Evolutionary conservation across 2,113 vertebrate species (phyloP).

Genomic region (Trochalopteron elliotii): DNA sequence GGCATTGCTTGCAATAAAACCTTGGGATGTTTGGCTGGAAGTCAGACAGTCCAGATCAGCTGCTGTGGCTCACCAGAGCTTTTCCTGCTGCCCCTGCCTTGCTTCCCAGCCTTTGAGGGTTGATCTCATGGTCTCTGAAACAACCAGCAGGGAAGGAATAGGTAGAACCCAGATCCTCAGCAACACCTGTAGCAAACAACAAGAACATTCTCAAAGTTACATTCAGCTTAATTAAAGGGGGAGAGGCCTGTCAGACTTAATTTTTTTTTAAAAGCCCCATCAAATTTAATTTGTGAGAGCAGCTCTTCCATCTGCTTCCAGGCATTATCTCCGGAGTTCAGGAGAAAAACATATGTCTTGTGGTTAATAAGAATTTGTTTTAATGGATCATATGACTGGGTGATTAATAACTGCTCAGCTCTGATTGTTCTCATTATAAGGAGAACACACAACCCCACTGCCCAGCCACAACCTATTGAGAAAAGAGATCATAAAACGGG

Average conservation of each 20-base stretch:
- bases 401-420: constrained; percentile 64
- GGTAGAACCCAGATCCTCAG: not conserved
- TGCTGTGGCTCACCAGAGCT: not conserved
- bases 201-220: not conserved
- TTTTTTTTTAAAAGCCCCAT: constrained; percentile 63
- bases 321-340: constrained; percentile 67
- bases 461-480: not conserved
- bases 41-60: not conserved
- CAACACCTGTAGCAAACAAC: not conserved
- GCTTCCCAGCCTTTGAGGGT: not conserved
- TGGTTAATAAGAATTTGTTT: constrained; percentile 63
- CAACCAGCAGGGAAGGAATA: not conserved
- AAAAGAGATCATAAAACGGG: constrained; percentile 37
- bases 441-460: constrained; percentile 26
- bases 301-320: constrained; percentile 57
- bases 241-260: constrained; percentile 45
- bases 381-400: constrained; percentile 63
- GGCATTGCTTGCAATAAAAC: not conserved
- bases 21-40: not conserved
- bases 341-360: constrained; percentile 68
- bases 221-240: constrained; percentile 32
- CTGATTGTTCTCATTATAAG: constrained; percentile 61
- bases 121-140: not conserved
- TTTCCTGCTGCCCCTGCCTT: not conserved
- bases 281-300: constrained; percentile 54